Evolutionary conservation across 2,113 vertebrate species (phyloP), one percentile per base, ranked within the genome.

Genomic region (Atractosteus spatula): DNA sequence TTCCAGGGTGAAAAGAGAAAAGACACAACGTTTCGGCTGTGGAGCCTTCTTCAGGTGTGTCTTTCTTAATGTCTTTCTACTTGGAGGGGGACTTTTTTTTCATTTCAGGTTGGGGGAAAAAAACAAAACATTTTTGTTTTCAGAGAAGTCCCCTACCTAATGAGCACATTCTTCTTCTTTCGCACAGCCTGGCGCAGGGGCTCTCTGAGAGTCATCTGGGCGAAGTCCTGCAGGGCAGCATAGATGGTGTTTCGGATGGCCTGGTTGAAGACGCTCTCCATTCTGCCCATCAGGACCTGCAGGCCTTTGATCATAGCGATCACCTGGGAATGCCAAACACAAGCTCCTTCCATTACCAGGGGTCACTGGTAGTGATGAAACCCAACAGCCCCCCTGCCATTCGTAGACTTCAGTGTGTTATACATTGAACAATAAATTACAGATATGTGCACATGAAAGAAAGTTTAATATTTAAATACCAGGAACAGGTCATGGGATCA

Each of bases 301-400:
- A 99, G 90, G 13, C 97, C 97, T 82, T 99, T 99, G 80, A 99
- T 99, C 97, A 99, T 99, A 78, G 97, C 97, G 17, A 99, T 99
- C 81, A 94, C 93, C 93, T 94, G 81, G 62, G 7, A 16, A 8
- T 29, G 62, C 1, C 41, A 64, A 16, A 42, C 41, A 64, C 41
- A 42, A 10, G 7, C 6, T 62, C 6, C 13, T n/a, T 7, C 13
- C 59, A 62, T 51, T 51, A 51, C 47, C 47, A 51, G 10, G 5
- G 47, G 29, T 29, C 29, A 29, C 29, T 29, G 29, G 29, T 29
- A 29, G 29, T 29, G 29, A 29, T 29, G 29, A 29, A 29, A 29
- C 29, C 29, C 29, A 29, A 29, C 29, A 29, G 29, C 29, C 1
- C 29, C 29, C 29, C 29, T 29, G 29, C 29, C 29, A 29, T 29